Conservation (phyloP, 2,888 invertebrate species). For the Nemapogon koenigi region DNA sequence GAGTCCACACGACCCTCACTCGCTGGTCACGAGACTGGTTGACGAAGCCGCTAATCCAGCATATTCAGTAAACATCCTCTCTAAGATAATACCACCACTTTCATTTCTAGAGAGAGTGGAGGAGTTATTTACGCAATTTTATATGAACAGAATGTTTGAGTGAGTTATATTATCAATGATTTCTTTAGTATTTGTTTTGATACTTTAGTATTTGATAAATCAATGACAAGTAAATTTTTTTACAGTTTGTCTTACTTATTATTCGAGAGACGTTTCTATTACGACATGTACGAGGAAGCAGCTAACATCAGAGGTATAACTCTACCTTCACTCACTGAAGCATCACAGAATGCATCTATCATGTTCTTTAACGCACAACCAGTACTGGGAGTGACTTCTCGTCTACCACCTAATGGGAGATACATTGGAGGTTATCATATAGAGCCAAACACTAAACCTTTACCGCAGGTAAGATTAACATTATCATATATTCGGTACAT, state of each 20-base stretch:
- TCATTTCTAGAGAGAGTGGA: slow-evolving; percentile 27
- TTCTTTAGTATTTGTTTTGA: neutral
- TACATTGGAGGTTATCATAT: slow-evolving; percentile 37
- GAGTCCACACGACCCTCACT: slow-evolving; percentile 30
- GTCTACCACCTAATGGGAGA: slow-evolving; percentile 28
- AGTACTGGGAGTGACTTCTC: slow-evolving; percentile 26
- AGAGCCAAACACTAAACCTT: slow-evolving; percentile 17
- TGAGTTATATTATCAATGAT: too few relatives aligned
- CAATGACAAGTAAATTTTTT: too few relatives aligned
- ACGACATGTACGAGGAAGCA: slow-evolving; percentile 24
- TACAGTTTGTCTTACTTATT: slow-evolving; percentile 27
- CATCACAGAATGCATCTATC: slow-evolving; percentile 27
- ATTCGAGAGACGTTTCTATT: slow-evolving; percentile 27
- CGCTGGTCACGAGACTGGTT: slow-evolving; percentile 24
- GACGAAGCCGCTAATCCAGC: slow-evolving; percentile 33
- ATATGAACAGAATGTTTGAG: too few relatives aligned
- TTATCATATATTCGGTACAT: too few relatives aligned
- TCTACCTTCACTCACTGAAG: slow-evolving; percentile 25
- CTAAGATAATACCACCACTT: slow-evolving; percentile 25
- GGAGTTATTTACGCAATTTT: slow-evolving; percentile 11
- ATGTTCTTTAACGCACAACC: slow-evolving; percentile 34
- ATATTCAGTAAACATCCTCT: slow-evolving; percentile 23
- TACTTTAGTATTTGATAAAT: slow-evolving; percentile 26
- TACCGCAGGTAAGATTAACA: slow-evolving; percentile 26
- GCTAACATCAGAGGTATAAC: slow-evolving; percentile 24